Evolutionary conservation across 2,797 vertebrate species (phyloP), one percentile per base, ranked within the genome.

Genomic region (Karalla daura): DNA sequence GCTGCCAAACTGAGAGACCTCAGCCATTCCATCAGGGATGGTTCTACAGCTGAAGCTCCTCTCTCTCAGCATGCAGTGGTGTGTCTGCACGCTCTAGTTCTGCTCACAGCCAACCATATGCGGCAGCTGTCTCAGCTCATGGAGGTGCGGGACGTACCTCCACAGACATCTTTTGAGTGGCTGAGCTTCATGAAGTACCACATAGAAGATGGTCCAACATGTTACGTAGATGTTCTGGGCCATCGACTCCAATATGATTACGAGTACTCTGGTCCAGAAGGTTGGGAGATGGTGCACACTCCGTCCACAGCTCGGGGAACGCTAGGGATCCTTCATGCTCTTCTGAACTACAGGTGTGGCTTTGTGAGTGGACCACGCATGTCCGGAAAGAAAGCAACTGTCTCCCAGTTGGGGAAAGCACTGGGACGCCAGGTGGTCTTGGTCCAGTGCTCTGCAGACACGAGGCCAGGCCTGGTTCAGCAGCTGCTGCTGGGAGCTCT

Each of bases 121-220:
- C 89, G 94, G 32, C 80, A 92, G 35, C 75, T 93, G 0, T 76
- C 87, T 60, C 81, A 49, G 20, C 87, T 97, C 12, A 76, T 87
- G 73, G 77, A 91, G 18, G 53, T 84, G 2, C 67, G 87, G 3
- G 74, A 84, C 71, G 76, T 46, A 3, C 28, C 59, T 36, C 78
- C 86, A 5, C 84, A 88, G 11, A 86, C 81, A 0, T 95, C 94
- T 60, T 98, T 97, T 76, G 91, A 95, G 67, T 97, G 95, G 95
- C 87, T 93, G n/a, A 91, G 91, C 66, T 83, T 91, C 49, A 84
- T 96, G 77, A 97, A 95, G 75, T 96, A 96, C 78, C 81, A 74
- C 25, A 40, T 94, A 11, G 83, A 5, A 5, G 24, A 73, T 41
- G 45, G 63, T 10, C 10, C 62, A 61, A 18, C 59, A 24, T 94